Base-by-base conservation (phyloP, 2,888 invertebrate genomes). In the Bombylius discolor region DNA sequence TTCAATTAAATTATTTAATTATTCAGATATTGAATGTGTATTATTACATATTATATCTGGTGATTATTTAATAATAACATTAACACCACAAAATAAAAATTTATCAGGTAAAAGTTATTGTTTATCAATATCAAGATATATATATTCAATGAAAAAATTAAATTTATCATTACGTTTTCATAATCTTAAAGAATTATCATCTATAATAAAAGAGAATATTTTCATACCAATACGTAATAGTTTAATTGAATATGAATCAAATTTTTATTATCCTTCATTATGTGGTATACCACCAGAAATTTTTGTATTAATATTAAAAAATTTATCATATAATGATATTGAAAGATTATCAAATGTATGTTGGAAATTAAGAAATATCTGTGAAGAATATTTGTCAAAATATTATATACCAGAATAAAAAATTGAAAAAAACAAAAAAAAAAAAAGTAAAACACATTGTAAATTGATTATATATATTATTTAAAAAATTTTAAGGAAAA, bases 201-300 rank as follows among this genome's bases (percentile, higher is more conserved):
- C 67, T 46, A 75, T 72, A 55, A 73, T 82, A 57, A 82, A 82
- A 63, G 77, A 82, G 60, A 70, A 74, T 55, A 62, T 83, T 33
- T 64, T 78, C 45, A 71, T 77, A 42, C 79, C 82, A 36, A 74
- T 81, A 47, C 79, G 80, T 53, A 77, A 79, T 62, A 74, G 75
- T 61, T 76, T 82, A 62, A 67, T 82, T 23, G 73, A 67, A 55
- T 64, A 69, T 55, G 68, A 76, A 63, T 57, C 61, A 3, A 56
- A 60, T 9, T 51, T 60, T 32, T 47, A 63, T 12, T 66, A 67
- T 63, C 70, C 73, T 0, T 64, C 79, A 73, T 14, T 80, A n/a
- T 47, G 64, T 56, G 71, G 70, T 0, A 36, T 73, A 39, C 73
- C 73, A 1, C 58, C 58, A 0, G 73, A 70, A 55, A 52, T 73